These are phyloP conservation scores for Cephus sareptanus DNA, from an alignment of 2,888 invertebrate species.

Conservation along the genomic window DNA sequence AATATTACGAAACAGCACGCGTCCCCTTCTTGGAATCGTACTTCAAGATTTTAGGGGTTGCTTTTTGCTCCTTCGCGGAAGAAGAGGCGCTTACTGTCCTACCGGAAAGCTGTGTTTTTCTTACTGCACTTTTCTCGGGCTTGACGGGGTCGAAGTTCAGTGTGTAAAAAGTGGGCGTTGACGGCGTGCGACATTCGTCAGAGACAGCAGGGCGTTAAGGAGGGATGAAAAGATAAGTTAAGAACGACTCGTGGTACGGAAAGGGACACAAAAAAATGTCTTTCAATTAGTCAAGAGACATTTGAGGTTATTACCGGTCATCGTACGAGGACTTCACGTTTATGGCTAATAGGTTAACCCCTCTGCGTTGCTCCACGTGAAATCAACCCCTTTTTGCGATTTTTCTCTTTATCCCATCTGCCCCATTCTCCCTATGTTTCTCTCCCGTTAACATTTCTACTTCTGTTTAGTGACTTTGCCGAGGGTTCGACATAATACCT, in stretches of 20 bases:
- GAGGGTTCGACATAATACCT: constrained; percentile 41
- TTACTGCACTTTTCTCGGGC: neutral
- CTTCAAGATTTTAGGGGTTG: neutral
- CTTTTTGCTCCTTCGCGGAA: neutral
- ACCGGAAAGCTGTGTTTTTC: neutral
- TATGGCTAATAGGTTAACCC: neutral
- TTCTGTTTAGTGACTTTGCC: constrained; percentile 34
- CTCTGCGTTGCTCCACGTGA: neutral
- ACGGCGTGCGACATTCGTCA: constrained; percentile 22
- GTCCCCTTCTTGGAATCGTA: neutral
- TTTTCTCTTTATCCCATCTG: constrained; percentile 13
- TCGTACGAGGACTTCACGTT: neutral
- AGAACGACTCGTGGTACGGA: constrained; percentile 8
- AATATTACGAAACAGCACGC: neutral
- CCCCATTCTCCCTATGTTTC: constrained; percentile 22
- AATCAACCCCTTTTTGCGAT: neutral
- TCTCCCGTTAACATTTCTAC: constrained; percentile 7
- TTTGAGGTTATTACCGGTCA: constrained; percentile 14
- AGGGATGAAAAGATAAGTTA: constrained; percentile 10
- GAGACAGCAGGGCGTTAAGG: constrained; percentile 14
- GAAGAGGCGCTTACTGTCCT: neutral
- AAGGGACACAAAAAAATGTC: constrained; percentile 12
- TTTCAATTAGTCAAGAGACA: constrained; percentile 21
- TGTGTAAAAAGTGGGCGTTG: constrained; percentile 4
- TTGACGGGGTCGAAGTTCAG: neutral